Base-by-base conservation (phyloP, 2,797 vertebrate genomes). In the Myotis myotis region DNA sequence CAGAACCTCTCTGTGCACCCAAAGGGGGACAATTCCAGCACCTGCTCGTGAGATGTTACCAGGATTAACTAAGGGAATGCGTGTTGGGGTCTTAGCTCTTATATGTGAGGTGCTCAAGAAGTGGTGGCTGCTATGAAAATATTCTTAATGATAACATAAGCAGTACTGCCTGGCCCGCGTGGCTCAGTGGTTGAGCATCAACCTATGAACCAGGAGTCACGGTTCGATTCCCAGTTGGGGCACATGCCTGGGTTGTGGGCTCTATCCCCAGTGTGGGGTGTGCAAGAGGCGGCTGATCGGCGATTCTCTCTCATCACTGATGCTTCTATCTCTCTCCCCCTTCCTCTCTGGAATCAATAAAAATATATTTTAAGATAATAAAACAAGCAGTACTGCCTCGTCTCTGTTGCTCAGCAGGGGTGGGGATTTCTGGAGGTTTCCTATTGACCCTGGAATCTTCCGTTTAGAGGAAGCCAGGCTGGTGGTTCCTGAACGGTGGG, bases 1-100 rank as follows among this genome's bases (percentile, higher is more conserved):
- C 2, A 1, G 71, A 22, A 30, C 4, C 64, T 71, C 23, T 3
- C 47, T 1, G 11, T 6, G 1, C 15, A 0, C 41, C 33, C 0
- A 19, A 36, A 64, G 55, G 19, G 11, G 28, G 23, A 10, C 1
- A 0, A 13, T 22, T 20, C 25, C 28, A 51, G 47, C 70, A 5
- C 23, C 87, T 62, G 28, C 47, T 25, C 0, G 0, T 20, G 33
- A 60, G 20, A 8, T 16, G 12, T n/a, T 16, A 3, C 57, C 66
- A 23, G 84, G n/a, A 47, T 57, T 5, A 25, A 53, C 11, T 0
- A 23, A 55, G n/a, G 25, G 6, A 12, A 22, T 6, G 9, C 0
- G 1, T 4, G 16, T 16, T 6, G 17, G 25, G 10, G 55, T 74
- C 33, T 89, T 6, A 2, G 36, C 44, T 55, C 53, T 89, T 36